Conservation (phyloP, 1,140 invertebrate species). For the Zaprionus ornatus region DNA sequence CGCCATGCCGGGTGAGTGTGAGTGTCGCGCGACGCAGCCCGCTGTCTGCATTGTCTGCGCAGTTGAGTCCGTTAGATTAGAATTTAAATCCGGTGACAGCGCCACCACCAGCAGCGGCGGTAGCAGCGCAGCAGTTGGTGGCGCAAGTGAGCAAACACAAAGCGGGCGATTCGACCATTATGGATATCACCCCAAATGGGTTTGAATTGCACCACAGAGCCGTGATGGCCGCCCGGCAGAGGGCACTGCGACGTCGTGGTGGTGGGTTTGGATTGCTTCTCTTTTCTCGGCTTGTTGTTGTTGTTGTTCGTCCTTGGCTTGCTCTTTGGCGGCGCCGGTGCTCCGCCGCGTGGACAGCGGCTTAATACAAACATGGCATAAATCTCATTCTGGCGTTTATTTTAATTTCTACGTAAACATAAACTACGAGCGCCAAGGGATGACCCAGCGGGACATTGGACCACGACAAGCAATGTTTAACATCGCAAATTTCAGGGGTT, state of each 20-base stretch:
- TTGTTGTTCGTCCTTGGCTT: conserved; percentile 18
- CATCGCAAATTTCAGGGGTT: conserved; percentile 35
- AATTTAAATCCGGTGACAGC: conserved; percentile 70
- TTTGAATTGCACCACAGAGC: conserved; percentile 47
- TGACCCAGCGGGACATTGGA: conserved; percentile 29
- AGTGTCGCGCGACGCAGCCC: conserved; percentile 10
- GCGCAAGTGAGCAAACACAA: conserved; percentile 54
- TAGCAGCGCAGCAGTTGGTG: conserved; percentile 30
- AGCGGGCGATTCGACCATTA: conserved; percentile 58
- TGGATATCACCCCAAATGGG: conserved; percentile 76
- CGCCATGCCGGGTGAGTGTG: conserved; percentile 76
- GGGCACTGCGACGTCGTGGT: conserved; percentile 14
- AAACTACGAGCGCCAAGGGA: conserved; percentile 74
- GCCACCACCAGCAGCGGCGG: conserved; percentile 14
- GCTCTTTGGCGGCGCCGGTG: conserved; percentile 28
- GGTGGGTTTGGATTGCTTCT: conserved; percentile 53
- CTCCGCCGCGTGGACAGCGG: conserved; percentile 62
- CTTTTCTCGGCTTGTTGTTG: conserved; percentile 18
- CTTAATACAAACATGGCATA: conserved; percentile 82
- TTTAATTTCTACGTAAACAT: conserved; percentile 82
- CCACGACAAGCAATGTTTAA: conserved; percentile 24
- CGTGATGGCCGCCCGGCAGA: conserved; percentile 32
- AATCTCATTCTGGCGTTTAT: conserved; percentile 79
- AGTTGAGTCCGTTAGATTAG: conserved; percentile 70
- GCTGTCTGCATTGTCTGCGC: conserved; percentile 18